Evolutionary conservation across 2,888 invertebrate genomes (phyloP).

Genomic region (Criorhina ranunculi): DNA sequence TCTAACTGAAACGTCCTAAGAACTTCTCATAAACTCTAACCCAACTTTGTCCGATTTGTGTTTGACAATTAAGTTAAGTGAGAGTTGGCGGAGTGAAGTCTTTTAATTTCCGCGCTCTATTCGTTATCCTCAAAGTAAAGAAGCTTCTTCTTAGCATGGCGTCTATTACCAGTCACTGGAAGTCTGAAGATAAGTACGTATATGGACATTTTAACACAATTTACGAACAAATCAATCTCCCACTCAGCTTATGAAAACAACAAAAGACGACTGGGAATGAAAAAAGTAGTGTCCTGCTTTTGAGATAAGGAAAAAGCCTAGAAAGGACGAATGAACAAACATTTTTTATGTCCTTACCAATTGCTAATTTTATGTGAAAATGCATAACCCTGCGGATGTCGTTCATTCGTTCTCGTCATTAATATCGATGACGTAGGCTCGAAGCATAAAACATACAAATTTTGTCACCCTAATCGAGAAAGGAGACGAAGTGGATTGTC

Average conservation of each 20-base stretch:
- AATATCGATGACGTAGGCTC: too few species aligned
- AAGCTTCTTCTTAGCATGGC: constrained; percentile 1
- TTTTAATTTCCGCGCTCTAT: not conserved
- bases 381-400: constrained; percentile 15
- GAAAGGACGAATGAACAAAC: not conserved
- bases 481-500: constrained; percentile 5
- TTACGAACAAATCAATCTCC: not conserved
- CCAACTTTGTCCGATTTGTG: not conserved
- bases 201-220: constrained; percentile 26
- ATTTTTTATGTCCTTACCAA: constrained; percentile 13
- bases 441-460: constrained; percentile 23
- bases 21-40: constrained; percentile 9
- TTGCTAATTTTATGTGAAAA: constrained; percentile 28
- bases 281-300: constrained; percentile 1
- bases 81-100: not conserved
- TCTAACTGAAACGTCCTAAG: constrained; percentile 12
- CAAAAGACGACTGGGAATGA: not conserved
- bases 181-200: constrained; percentile 6
- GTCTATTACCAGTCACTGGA: constrained; percentile 25
- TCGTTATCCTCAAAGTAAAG: not conserved
- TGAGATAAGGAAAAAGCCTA: not conserved
- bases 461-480: constrained; percentile 3
- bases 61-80: constrained; percentile 13
- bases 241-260: not conserved
- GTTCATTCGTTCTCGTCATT: too few species aligned